A percentile compares a stretch with the other conserved stretches of the same genome.
Conservation (phyloP, 1,140 invertebrate species). For the Conopomorpha cramerella region DNA sequence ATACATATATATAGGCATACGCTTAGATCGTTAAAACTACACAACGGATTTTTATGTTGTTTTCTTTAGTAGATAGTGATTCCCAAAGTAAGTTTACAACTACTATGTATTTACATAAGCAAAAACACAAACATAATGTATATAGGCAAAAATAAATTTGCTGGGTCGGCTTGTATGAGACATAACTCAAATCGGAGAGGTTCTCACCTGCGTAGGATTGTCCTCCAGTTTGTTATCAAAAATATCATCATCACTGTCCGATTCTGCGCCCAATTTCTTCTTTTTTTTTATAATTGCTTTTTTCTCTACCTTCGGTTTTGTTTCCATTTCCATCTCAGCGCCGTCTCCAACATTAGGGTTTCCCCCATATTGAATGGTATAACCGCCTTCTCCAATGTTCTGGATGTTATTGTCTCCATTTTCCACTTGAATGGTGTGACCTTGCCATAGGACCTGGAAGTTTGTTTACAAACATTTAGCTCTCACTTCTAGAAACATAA, state of each 20-base stretch:
- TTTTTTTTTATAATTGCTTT: slow-evolving; percentile 60
- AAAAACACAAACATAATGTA: no score
- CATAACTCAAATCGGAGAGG: no score
- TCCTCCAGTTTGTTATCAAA: slow-evolving; percentile 56
- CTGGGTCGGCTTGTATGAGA: no score
- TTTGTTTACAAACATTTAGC: no score
- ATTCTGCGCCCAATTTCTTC: slow-evolving; percentile 42
- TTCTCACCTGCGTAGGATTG: slow-evolving; percentile 47
- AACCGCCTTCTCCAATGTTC: slow-evolving; percentile 24
- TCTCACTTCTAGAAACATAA: no score
- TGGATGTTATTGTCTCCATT: slow-evolving; percentile 41
- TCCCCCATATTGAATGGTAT: slow-evolving; percentile 37
- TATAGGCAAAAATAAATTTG: no score
- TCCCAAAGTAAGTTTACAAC: no score
- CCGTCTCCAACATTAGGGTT: slow-evolving; percentile 19
- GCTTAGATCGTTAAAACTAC: no score
- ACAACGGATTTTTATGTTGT: no score
- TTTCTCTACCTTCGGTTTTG: slow-evolving; percentile 55
- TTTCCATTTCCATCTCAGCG: slow-evolving; percentile 41
- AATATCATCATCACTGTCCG: slow-evolving; percentile 54
- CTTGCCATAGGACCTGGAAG: slow-evolving; percentile 65
- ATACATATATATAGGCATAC: no score
- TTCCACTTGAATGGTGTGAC: slow-evolving; percentile 64
- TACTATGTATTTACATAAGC: no score
- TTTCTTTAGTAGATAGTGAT: no score